A percentile compares a stretch with the other conserved stretches of the same genome.
These are phyloP conservation scores for Andrena fulva DNA, from an alignment of 2,888 invertebrate species.

Conservation along the genomic window DNA sequence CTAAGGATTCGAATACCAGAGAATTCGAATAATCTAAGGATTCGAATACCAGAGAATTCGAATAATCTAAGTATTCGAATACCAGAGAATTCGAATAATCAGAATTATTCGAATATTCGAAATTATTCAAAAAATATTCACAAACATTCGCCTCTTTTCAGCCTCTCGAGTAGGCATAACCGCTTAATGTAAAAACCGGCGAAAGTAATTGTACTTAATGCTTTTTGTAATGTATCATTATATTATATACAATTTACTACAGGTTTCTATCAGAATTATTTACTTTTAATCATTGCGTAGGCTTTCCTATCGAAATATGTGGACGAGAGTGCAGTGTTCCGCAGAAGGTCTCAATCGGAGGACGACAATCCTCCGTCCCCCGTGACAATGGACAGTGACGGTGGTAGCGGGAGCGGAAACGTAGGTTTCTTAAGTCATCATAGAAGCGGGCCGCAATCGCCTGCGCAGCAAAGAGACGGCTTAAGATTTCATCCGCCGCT, in stretches of 20 bases:
- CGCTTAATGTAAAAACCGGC: background rate
- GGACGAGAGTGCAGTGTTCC: conserved; percentile 94
- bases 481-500: conserved; percentile 94
- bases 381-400: conserved; percentile 91
- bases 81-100: too few species aligned
- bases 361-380: conserved; percentile 99
- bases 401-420: conserved; percentile 78
- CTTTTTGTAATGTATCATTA: conserved; percentile 38
- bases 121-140: too few species aligned
- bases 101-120: too few species aligned
- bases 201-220: background rate
- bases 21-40: too few species aligned
- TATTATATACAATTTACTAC: conserved; percentile 33
- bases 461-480: conserved; percentile 88
- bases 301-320: conserved; percentile 97
- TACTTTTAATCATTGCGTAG: conserved; percentile 81
- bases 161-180: too few species aligned
- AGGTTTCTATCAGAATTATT: background rate
- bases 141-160: too few species aligned
- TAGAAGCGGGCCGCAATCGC: conserved; percentile 88
- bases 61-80: too few species aligned
- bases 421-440: conserved; percentile 85
- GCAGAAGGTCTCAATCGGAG: conserved; percentile 94
- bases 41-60: too few species aligned
- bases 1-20: too few species aligned